These are phyloP conservation scores for Trichonephila clavata DNA, from an alignment of 1,140 invertebrate genomes.

Conservation along the genomic window DNA sequence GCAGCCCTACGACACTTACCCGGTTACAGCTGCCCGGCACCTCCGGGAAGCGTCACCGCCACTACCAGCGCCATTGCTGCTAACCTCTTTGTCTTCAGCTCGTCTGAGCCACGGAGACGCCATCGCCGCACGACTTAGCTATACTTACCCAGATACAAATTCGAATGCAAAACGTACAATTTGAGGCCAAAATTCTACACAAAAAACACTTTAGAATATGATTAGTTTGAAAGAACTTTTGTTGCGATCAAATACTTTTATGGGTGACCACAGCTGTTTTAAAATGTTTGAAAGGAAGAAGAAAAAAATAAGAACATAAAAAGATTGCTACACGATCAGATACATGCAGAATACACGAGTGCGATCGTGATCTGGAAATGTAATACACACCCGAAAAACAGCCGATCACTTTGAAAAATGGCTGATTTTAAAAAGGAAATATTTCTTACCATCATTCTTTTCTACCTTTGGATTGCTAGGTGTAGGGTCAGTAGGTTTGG, in stretches of 20 bases:
- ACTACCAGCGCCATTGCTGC: conserved; percentile 41
- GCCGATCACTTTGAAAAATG: not conserved
- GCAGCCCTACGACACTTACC: conserved; percentile 48
- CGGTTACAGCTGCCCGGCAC: conserved; percentile 66
- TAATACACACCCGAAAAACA: not conserved
- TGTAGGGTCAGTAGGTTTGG: conserved; percentile 31
- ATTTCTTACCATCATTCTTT: conserved; percentile 65
- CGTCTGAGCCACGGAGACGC: not conserved
- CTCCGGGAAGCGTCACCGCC: conserved; percentile 64
- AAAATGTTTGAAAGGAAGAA: too few species aligned
- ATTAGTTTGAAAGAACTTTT: too few species aligned
- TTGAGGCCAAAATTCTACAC: too few species aligned
- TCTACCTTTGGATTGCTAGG: conserved; percentile 23
- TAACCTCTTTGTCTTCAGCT: conserved; percentile 28
- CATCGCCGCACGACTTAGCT: not conserved
- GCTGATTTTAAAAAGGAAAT: not conserved
- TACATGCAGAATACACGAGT: not conserved
- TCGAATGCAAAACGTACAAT: too few species aligned
- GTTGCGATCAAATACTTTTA: too few species aligned
- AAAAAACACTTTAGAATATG: too few species aligned
- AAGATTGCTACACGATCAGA: not conserved
- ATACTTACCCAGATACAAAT: too few species aligned
- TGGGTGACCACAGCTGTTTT: too few species aligned
- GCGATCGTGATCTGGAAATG: not conserved
- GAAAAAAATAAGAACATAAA: not conserved